Base-by-base conservation (phyloP, 2,113 vertebrate genomes). In the Prunella fulvescens region DNA sequence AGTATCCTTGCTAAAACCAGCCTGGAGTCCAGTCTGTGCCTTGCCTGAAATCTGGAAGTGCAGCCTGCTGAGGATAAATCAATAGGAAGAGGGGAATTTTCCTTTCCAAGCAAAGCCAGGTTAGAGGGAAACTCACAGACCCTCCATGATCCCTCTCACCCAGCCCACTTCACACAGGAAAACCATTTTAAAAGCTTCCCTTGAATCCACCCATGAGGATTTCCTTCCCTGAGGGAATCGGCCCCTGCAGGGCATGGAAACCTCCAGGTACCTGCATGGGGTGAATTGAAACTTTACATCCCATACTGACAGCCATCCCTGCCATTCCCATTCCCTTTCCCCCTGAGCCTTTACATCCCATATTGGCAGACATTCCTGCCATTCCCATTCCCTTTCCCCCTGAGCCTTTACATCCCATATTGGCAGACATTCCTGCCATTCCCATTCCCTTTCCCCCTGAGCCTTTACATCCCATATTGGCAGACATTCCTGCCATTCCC, bases 11-110 rank as follows among this genome's bases (percentile, higher is more conserved):
- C 3, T 50, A 6, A 35, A 81, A 15, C 7, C 23, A 57, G 3
- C 11, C 45, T 44, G 24, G 19, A 73, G n/a, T 14, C 64, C 3
- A 1, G 45, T 20, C 73, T 0, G 0, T 1, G 19, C 20, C 14
- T 44, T 10, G 15, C 16, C 28, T 18, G 42, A 74, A 40, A 12
- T 16, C 28, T 61, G 62, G 10, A 26, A 73, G 28, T 2, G 14
- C 22, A 77, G 37, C 33, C 6, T 29, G 17, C 28, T 35, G 45
- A 62, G 29, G 17, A 19, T 10, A 40, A 64, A 42, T 7, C 20
- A 9, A 15, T 3, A 16, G 29, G 9, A 25, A 31, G 3, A 19
- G n/a, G 25, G 37, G 37, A 35, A 29, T 79, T 50, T 26, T 22
- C n/a, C 12, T 57, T 64, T 47, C 67, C 29, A 40, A 42, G 50